phyloP scores from a whole-genome alignment of 2,113 vertebrate species.

The Apaloderma vittatum region DNA sequence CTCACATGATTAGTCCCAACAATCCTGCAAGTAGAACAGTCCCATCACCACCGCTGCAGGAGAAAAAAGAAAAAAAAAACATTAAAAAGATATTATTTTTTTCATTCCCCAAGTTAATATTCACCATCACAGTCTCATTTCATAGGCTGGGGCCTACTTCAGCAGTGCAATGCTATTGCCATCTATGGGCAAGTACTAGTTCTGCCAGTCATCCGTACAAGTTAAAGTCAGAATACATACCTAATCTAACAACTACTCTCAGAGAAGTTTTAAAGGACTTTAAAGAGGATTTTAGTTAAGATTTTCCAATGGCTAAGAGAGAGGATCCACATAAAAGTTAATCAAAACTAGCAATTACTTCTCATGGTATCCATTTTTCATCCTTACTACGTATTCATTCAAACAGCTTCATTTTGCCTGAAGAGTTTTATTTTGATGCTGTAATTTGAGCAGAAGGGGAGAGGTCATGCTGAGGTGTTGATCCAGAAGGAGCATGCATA shows the following conservation, averaged over 20 bases:
- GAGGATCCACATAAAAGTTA: background rate
- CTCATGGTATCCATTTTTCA: background rate
- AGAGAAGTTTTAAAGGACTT: background rate
- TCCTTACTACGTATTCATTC: background rate
- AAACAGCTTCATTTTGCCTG: background rate
- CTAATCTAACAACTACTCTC: background rate
- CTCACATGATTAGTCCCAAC: conserved; percentile 55
- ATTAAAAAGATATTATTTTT: background rate
- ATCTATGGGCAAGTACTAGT: conserved; percentile 45
- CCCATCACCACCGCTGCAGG: background rate
- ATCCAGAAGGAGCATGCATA: background rate
- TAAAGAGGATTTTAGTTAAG: background rate
- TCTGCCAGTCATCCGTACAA: background rate
- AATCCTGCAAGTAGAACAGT: conserved; percentile 44
- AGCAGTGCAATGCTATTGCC: conserved; percentile 43
- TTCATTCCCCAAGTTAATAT: background rate
- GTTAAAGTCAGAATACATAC: background rate
- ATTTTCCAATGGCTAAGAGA: background rate
- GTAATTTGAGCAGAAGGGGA: background rate
- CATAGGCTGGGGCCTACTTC: background rate
- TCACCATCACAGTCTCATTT: background rate
- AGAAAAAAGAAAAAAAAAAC: no score
- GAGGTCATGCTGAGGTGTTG: background rate
- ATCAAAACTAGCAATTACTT: background rate
- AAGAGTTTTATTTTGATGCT: background rate